These are phyloP conservation scores for Nomada goodeniana DNA, from an alignment of 2,888 invertebrate species.

Conservation along the genomic window DNA sequence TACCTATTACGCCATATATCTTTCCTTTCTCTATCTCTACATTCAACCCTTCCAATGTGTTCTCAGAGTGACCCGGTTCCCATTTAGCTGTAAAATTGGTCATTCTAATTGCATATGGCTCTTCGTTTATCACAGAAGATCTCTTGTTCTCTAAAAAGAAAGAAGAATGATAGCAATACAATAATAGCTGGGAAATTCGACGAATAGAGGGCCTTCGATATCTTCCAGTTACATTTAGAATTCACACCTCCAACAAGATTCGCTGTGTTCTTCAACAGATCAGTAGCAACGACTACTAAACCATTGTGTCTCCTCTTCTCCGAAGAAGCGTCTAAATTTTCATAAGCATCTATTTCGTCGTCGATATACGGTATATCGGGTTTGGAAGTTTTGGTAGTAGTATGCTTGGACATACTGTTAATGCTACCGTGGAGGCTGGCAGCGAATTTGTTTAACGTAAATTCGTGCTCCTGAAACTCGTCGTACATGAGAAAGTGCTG, in stretches of 20 bases:
- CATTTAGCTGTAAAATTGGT: constrained; percentile 84
- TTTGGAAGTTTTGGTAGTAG: constrained; percentile 68
- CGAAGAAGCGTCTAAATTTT: constrained; percentile 72
- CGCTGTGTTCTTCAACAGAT: constrained; percentile 71
- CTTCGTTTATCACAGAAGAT: constrained; percentile 36
- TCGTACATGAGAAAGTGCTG: constrained; percentile 84
- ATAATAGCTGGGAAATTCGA: background rate
- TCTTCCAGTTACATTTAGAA: background rate
- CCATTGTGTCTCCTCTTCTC: constrained; percentile 79
- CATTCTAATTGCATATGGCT: constrained; percentile 73
- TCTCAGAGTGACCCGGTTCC: constrained; percentile 85
- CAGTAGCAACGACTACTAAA: constrained; percentile 78
- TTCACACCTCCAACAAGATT: constrained; percentile 60
- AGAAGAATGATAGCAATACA: background rate
- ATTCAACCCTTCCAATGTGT: constrained; percentile 86
- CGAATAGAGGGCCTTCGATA: too few relatives aligned
- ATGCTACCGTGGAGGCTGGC: constrained; percentile 67
- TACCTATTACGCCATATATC: constrained; percentile 90
- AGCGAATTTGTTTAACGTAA: constrained; percentile 45
- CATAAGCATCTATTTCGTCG: constrained; percentile 64
- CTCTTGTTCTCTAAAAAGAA: constrained; percentile 53
- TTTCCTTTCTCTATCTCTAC: constrained; percentile 86
- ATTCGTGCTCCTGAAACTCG: constrained; percentile 75
- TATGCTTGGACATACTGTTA: constrained; percentile 65
- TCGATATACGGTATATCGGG: constrained; percentile 79